These are phyloP conservation scores for Acleris laterana DNA, from an alignment of 2,888 invertebrate genomes.

Conservation along the genomic window DNA sequence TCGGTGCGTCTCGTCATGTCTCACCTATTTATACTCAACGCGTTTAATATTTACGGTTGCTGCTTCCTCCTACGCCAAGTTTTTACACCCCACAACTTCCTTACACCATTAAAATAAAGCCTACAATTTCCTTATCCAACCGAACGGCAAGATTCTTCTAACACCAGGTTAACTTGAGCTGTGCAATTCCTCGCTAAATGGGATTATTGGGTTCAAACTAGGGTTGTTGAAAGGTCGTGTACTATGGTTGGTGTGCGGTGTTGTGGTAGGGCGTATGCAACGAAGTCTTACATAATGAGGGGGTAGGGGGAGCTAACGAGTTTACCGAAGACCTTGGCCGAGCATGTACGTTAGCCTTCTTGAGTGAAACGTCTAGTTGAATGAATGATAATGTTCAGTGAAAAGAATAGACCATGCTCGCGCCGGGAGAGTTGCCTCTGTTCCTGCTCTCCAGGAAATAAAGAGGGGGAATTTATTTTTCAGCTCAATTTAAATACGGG, in stretches of 20 bases:
- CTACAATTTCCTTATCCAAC: not conserved
- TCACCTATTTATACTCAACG: conserved; percentile 7
- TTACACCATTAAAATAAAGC: conserved; percentile 1
- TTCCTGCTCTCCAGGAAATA: too few relatives aligned
- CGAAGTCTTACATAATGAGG: conserved; percentile 48
- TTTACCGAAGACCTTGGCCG: conserved; percentile 45
- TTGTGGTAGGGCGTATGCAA: conserved; percentile 50
- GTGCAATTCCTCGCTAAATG: not conserved
- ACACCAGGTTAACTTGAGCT: conserved; percentile 21
- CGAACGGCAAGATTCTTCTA: conserved; percentile 1
- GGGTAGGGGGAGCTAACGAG: conserved; percentile 44
- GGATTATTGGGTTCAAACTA: not conserved
- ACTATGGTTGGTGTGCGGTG: conserved; percentile 46
- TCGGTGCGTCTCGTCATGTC: not conserved
- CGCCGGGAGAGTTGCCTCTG: not conserved
- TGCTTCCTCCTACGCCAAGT: conserved; percentile 29
- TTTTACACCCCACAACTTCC: conserved; percentile 5
- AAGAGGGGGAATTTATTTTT: too few relatives aligned
- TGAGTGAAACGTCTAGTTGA: conserved; percentile 10
- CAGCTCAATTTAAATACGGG: too few relatives aligned
- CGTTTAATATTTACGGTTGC: conserved; percentile 18
- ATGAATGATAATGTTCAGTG: conserved; percentile 6
- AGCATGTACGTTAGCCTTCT: conserved; percentile 37
- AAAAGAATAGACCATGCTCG: not conserved
- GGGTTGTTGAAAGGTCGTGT: conserved; percentile 9